Base-by-base conservation (phyloP, 2,797 vertebrate genomes). In the Chloroceryle inda region DNA sequence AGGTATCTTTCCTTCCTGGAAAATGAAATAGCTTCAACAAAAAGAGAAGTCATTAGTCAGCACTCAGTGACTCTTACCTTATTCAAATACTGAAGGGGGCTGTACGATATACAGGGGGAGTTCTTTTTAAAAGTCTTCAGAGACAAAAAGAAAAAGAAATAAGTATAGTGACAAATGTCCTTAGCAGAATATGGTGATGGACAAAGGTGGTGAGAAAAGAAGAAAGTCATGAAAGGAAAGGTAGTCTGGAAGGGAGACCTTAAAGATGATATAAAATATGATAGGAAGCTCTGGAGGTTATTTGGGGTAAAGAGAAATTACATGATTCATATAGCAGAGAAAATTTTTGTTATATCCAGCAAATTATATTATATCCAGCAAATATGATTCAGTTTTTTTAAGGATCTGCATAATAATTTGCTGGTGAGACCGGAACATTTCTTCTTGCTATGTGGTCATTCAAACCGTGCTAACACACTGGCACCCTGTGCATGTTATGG, bases 381-480 rank as follows among this genome's bases (percentile, higher is more conserved):
- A 88, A 88, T 89, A 61, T 13, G 73, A 44, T 45, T 88, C 40
- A 52, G 40, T 35, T 53, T 86, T 93, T 92, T 78, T 63, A 91
- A 79, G 59, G 79, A 91, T 45, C 58, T 92, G 50, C 27, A 81
- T 81, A 84, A 88, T 74, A 75, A 91, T 91, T 88, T 86, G 55
- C 63, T 84, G 55, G 76, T 89, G 88, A 88, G 85, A 93, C 44
- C 35, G 87, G 72, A 95, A 47, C 24, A 68, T 93, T 92, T 94
- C 53, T 80, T 91, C 94, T 89, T 95, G 55, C 85, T 85, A 94
- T 97, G 96, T 1, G 37, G 94, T 94, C 89, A 90, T 94, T 95
- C 89, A 96, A 89, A 47, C 75, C 73, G 61, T 59, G 73, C 82
- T 95, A 91, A 78, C 85, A 47, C 44, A 82, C 50, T 80, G 94